Conservation (phyloP, 1,140 invertebrate genomes). For the Semibalanus balanoides region DNA sequence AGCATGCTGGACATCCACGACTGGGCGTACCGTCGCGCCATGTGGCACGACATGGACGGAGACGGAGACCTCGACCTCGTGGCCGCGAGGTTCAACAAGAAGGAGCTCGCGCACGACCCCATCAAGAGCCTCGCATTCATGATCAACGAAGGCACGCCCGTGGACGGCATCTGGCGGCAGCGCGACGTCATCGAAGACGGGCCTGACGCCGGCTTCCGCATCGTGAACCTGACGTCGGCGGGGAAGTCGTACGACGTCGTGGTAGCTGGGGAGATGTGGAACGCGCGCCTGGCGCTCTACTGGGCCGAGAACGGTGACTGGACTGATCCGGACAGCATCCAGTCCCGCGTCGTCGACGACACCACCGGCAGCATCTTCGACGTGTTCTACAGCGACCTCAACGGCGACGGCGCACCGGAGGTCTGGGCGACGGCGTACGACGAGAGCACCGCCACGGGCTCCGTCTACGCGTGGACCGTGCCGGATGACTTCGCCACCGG, state of each 20-base stretch:
- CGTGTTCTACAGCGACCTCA: conserved; percentile 28
- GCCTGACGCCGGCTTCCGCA: conserved; percentile 28
- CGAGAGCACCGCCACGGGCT: too few species aligned
- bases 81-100: conserved; percentile 26
- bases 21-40: conserved; percentile 33
- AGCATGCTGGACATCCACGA: conserved; percentile 11
- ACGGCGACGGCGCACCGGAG: conserved; percentile 28
- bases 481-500: conserved; percentile 17
- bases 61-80: conserved; percentile 32
- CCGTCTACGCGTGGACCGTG: not conserved
- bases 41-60: conserved; percentile 34
- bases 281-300: conserved; percentile 26
- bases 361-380: conserved; percentile 29
- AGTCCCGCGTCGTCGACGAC: conserved; percentile 26
- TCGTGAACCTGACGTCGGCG: conserved; percentile 22
- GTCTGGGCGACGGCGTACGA: conserved; percentile 26
- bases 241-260: conserved; percentile 26
- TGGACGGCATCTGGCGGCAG: conserved; percentile 24
- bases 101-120: not conserved
- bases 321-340: conserved; percentile 25
- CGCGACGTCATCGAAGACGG: conserved; percentile 26
- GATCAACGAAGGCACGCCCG: conserved; percentile 15
- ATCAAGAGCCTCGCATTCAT: conserved; percentile 9
- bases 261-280: conserved; percentile 29
- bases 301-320: conserved; percentile 26